Base-by-base conservation (phyloP, 2,797 vertebrate genomes). In the Sebastes glaucus region DNA sequence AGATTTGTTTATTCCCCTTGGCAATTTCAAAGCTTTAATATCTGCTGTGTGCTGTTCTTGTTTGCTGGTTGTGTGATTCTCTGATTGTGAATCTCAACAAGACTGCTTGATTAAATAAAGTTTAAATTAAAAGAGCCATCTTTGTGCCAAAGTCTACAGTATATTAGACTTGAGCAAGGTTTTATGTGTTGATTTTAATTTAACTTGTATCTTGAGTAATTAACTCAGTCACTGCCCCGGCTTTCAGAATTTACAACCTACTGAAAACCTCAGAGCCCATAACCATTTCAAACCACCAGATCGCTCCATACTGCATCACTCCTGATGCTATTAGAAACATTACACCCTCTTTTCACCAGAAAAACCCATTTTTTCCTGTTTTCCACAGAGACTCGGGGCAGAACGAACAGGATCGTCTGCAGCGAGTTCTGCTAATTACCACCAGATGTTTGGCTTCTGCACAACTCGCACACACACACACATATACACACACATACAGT, bases 401-500 rank as follows among this genome's bases (percentile, higher is more conserved):
- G 71, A 65, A 25, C 5, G 49, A 73, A 64, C n/a, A 14, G 18
- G 30, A 72, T 32, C 22, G 25, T 78, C 74, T 74, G 65, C 66
- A 56, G 74, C 46, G 2, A 59, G 61, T 4, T 56, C 60, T 62
- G 55, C 30, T 74, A 75, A 85, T 75, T 74, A 85, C 11, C 55
- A 27, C 67, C 83, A 85, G 79, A 85, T 81, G 83, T 81, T 85
- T 74, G 79, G 78, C 66, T 60, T 60, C 64, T 63, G 30, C 28
- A 38, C 20, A 49, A 22, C 38, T 11, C 42, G 0, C 59, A 8
- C 74, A 10, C 35, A 18, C 25, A 27, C 25, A 27, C 25, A 27
- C 25, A 27, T 64, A 52, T 27, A 71, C 60, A 67, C 27, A 76
- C 65, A 53, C 38, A 60, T 32, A 35, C 38, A 42, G 38, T 30